Conservation (phyloP, 2,888 invertebrate genomes). For the Hofmannophila pseudospretella region DNA sequence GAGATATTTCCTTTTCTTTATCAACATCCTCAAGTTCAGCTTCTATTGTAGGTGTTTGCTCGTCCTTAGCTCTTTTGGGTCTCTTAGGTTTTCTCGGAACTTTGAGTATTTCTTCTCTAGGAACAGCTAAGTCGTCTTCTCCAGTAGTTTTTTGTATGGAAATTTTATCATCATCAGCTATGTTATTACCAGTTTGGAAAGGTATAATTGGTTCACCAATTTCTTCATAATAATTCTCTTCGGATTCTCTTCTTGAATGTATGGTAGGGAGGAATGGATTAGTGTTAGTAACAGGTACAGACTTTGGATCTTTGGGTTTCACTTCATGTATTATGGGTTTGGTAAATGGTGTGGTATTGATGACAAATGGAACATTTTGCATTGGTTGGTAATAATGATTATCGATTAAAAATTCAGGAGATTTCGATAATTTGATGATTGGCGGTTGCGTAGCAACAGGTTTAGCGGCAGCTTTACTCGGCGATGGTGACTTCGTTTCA, state of each 20-base stretch:
- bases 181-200: conserved; percentile 38
- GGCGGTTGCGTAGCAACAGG: conserved; percentile 27
- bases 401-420: conserved; percentile 54
- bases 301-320: conserved; percentile 20
- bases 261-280: conserved; percentile 29
- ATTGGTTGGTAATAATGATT: conserved; percentile 65
- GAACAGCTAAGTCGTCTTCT: conserved; percentile 43
- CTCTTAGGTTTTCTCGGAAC: conserved; percentile 62
- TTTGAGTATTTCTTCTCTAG: conserved; percentile 58
- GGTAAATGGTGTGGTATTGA: conserved; percentile 40
- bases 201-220: conserved; percentile 44
- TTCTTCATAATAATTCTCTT: conserved; percentile 67
- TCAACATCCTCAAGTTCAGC: conserved; percentile 3
- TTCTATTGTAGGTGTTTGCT: conserved; percentile 10
- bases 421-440: conserved; percentile 47
- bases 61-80: conserved; percentile 41
- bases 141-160: conserved; percentile 34
- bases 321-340: conserved; percentile 21
- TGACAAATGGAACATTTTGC: conserved; percentile 54
- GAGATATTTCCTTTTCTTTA: conserved; percentile 39
- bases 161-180: conserved; percentile 66
- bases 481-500: conserved; percentile 29
- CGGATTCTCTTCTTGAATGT: conserved; percentile 33
- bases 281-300: conserved; percentile 11
- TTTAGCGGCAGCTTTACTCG: conserved; percentile 23